Percentiles rank a stretch among this genome's conserved stretches.
These are phyloP conservation scores for Hetaerina titia DNA, from an alignment of 2,888 invertebrate species.

Conservation along the genomic window DNA sequence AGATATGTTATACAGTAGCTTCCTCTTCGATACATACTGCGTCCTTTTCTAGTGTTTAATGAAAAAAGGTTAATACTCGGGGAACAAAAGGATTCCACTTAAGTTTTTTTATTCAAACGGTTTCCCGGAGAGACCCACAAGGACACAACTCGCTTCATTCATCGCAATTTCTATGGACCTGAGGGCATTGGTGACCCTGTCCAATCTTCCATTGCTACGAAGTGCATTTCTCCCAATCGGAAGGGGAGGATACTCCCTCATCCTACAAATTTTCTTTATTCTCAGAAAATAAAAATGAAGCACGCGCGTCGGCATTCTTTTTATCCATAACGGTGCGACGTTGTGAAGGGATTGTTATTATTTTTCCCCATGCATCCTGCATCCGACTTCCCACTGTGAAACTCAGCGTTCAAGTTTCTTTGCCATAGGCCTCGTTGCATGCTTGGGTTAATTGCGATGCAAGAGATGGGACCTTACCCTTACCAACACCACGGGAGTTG, in stretches of 20 bases:
- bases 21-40: no score
- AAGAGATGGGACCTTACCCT: background rate
- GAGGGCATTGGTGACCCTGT: no score
- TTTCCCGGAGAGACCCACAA: no score
- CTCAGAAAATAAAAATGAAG: background rate
- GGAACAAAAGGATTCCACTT: no score
- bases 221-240: background rate
- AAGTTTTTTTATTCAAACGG: no score
- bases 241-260: background rate
- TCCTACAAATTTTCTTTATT: background rate
- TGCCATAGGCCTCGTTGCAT: background rate
- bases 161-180: no score
- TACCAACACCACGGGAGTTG: no score
- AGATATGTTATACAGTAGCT: no score
- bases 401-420: background rate
- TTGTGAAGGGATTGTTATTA: background rate
- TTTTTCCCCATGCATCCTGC: background rate
- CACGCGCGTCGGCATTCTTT: background rate
- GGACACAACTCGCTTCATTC: no score
- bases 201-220: no score
- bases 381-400: background rate
- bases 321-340: background rate
- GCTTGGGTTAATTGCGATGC: conserved; percentile 39
- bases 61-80: no score
- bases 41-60: no score